Conservation (phyloP, 92 coral and sea anemone species). For the Actinostola sp. region DNA sequence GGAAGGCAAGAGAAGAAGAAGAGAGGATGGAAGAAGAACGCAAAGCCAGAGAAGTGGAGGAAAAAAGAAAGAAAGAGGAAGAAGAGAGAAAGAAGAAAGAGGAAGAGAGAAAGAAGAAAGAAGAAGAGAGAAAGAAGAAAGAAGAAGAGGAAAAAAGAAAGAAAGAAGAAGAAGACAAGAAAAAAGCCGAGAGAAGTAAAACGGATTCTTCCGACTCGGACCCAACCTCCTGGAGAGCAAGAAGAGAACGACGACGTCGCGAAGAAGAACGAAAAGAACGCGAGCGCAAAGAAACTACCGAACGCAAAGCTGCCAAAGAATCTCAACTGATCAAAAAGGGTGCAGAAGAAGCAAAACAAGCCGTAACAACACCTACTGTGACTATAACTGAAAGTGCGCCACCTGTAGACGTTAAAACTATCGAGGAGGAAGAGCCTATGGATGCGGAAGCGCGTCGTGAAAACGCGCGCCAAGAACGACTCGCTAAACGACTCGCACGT, state of each 20-base stretch:
- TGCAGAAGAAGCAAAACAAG: conserved; percentile 23
- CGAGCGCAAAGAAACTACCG: conserved; percentile 25
- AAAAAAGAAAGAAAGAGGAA: conserved; percentile 18
- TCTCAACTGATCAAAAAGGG: conserved; percentile 24
- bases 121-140: conserved; percentile 9
- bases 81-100: conserved; percentile 23
- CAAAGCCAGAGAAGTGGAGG: conserved; percentile 16
- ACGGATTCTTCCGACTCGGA: conserved; percentile 38
- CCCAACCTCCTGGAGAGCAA: conserved; percentile 36
- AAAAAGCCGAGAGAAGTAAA: conserved; percentile 14
- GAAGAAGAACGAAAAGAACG: conserved; percentile 42
- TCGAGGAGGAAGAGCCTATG: conserved; percentile 20
- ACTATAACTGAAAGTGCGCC: conserved; percentile 3
- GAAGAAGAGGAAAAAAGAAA: conserved; percentile 27
- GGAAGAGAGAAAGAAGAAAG: conserved; percentile 19
- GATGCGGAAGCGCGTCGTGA: conserved; percentile 38
- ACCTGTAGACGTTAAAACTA: conserved; percentile 14
- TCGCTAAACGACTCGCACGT: conserved; percentile 36
- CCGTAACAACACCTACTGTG: neutral
- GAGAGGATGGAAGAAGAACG: conserved; percentile 39
- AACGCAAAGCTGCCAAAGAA: conserved; percentile 32
- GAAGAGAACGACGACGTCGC: conserved; percentile 34
- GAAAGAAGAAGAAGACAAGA: conserved; percentile 18
- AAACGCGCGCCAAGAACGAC: conserved; percentile 33
- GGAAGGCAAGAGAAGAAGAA: conserved; percentile 10